phyloP scores from a whole-genome alignment of 2,113 vertebrate genomes.

The Hyperoodon ampullatus region DNA sequence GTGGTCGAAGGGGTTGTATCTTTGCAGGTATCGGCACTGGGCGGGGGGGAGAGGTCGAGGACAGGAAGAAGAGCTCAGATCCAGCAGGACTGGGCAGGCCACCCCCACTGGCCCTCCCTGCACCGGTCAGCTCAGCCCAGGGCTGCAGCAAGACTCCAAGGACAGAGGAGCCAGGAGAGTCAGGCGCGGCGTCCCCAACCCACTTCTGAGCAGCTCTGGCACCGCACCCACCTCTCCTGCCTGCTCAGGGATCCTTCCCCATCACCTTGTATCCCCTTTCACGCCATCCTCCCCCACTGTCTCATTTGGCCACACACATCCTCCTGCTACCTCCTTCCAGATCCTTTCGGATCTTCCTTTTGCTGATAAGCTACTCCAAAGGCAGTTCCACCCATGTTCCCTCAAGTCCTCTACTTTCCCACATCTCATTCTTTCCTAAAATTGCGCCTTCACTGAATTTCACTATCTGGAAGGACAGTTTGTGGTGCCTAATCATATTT shows the following conservation, averaged over 20 bases:
- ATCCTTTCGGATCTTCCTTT: background rate
- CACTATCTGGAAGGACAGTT: background rate
- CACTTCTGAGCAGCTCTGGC: background rate
- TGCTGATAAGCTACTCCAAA: background rate
- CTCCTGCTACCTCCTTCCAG: background rate
- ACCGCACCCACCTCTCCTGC: background rate
- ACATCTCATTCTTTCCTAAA: background rate
- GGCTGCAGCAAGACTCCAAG: background rate
- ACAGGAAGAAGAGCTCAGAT: background rate
- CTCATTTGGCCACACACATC: background rate
- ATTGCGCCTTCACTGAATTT: background rate
- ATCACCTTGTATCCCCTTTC: too few species aligned
- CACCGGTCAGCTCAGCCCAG: background rate
- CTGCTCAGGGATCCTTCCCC: background rate
- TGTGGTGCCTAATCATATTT: background rate
- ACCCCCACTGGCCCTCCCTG: too few species aligned
- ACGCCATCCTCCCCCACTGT: background rate
- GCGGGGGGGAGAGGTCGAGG: rapidly evolving
- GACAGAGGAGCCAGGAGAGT: rapidly evolving
- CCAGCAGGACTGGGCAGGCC: background rate
- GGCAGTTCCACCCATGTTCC: background rate
- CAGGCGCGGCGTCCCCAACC: too few species aligned
- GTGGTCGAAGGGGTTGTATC: conserved; percentile 65
- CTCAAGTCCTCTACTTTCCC: background rate
- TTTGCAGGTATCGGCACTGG: background rate